A percentile compares a stretch with the other conserved stretches of the same genome.
phyloP scores from a whole-genome alignment of 1,140 invertebrate genomes.

The Brachionus plicatilis region DNA sequence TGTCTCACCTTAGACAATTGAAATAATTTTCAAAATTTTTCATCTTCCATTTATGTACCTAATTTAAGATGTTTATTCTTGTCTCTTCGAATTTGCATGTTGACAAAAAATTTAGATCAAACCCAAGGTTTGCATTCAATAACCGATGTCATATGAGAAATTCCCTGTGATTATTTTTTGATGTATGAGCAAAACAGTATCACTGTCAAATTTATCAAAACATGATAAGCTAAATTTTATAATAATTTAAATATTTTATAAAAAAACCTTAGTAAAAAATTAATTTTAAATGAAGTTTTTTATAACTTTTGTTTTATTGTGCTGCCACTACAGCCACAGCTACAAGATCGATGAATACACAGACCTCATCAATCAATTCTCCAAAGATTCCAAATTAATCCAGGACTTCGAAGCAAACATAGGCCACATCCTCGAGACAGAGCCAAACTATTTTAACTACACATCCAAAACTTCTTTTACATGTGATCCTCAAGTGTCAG shows the following conservation, averaged over 20 bases:
- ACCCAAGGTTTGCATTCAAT: background rate
- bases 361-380: background rate
- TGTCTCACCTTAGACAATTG: no score
- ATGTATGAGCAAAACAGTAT: background rate
- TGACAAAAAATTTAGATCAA: background rate
- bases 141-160: background rate
- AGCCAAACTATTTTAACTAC: conserved; percentile 38
- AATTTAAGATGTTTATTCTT: no score
- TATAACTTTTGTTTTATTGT: background rate
- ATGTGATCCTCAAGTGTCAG: background rate
- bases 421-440: background rate
- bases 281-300: background rate
- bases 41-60: no score
- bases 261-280: background rate
- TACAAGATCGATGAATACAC: background rate
- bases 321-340: background rate
- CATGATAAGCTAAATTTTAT: background rate
- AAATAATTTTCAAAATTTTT: no score
- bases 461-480: background rate
- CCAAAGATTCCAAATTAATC: background rate
- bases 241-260: background rate
- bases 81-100: background rate
- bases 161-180: background rate
- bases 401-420: conserved; percentile 19
- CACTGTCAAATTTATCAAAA: background rate